These are phyloP conservation scores for Umimayanthus kanabou DNA, from an alignment of 92 coral and sea anemone species.

Conservation along the genomic window DNA sequence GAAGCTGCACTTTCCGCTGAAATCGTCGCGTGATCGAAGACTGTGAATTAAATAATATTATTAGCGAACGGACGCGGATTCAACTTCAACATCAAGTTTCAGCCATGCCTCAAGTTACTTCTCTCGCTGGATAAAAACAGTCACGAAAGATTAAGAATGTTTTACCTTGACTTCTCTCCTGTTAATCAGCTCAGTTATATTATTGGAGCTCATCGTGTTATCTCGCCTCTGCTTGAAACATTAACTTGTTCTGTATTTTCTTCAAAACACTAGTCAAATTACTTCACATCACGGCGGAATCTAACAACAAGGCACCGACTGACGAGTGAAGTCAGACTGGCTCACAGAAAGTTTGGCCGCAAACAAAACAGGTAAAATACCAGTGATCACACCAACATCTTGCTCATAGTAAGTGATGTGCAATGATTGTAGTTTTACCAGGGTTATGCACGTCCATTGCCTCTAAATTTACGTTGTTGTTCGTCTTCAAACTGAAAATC, in stretches of 20 bases:
- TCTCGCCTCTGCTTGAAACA: not conserved
- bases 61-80: not conserved
- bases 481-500: not conserved
- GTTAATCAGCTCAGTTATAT: conserved; percentile 68
- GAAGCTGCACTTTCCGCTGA: conserved; percentile 74
- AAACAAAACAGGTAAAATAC: not conserved
- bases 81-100: not conserved
- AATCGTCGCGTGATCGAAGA: conserved; percentile 85
- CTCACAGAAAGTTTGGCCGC: not conserved
- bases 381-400: conserved; percentile 1
- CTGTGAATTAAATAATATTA: conserved; percentile 51
- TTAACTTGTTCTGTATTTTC: not conserved
- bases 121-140: not conserved
- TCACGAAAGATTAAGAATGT: not conserved
- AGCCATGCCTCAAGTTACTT: conserved; percentile 13
- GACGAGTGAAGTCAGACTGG: not conserved
- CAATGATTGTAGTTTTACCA: conserved; percentile 4
- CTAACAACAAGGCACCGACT: not conserved
- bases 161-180: conserved; percentile 80
- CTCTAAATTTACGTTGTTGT: not conserved
- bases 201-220: conserved; percentile 37
- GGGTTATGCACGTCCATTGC: not conserved
- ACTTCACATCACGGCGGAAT: conserved; percentile 21
- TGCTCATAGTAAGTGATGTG: not conserved
- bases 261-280: not conserved